Evolutionary conservation across 2,888 invertebrate species (phyloP).

Genomic region (Drosophila subsilvestris): DNA sequence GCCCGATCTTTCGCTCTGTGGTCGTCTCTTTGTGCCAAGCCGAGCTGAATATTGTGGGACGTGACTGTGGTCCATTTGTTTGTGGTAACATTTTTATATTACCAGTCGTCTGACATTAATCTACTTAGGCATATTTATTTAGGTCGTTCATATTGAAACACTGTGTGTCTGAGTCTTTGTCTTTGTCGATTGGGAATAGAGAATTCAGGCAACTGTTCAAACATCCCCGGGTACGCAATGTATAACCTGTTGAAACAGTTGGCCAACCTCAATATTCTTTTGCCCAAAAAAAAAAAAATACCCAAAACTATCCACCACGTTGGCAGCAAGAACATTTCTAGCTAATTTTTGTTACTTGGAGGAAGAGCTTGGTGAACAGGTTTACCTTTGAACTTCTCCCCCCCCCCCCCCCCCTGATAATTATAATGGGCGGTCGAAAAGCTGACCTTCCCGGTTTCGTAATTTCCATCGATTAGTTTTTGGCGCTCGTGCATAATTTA

Average conservation of each 20-base stretch:
- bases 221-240: conserved; percentile 21
- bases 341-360: conserved; percentile 5
- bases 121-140: conserved; percentile 62
- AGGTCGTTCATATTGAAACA: conserved; percentile 66
- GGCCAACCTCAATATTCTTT: conserved; percentile 10
- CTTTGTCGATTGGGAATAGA: conserved; percentile 14
- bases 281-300: background rate
- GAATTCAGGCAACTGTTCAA: conserved; percentile 33
- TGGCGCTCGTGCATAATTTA: conserved; percentile 33
- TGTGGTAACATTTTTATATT: conserved; percentile 47
- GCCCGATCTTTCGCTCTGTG: conserved; percentile 21
- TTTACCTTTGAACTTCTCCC: conserved; percentile 45
- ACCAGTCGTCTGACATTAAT: conserved; percentile 52
- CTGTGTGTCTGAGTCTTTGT: too few relatives aligned
- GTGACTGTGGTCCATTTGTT: conserved; percentile 66
- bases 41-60: conserved; percentile 32
- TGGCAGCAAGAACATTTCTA: conserved; percentile 18
- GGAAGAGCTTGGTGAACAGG: conserved; percentile 27
- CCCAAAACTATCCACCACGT: conserved; percentile 11
- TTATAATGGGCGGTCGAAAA: conserved; percentile 36
- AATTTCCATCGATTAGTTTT: conserved; percentile 32
- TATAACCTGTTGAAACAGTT: conserved; percentile 36
- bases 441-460: conserved; percentile 60
- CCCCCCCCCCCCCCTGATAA: background rate
- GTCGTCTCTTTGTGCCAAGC: conserved; percentile 15